Base-by-base conservation (phyloP, 2,113 vertebrate species). In the Eudyptes chrysolophus region DNA sequence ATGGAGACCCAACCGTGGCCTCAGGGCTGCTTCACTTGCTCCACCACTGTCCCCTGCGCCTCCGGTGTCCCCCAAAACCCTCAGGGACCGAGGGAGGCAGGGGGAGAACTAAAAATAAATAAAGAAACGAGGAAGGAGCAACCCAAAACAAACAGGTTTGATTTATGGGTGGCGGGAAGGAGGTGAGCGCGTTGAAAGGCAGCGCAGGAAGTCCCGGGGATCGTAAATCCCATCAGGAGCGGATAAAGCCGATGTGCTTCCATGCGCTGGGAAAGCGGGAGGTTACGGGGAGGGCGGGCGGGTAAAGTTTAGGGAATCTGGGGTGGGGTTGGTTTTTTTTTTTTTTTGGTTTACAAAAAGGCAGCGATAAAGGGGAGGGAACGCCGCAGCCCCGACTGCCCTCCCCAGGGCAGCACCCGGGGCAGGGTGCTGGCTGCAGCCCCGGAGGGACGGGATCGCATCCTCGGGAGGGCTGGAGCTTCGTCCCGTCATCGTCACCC, bases 161-260 rank as follows among this genome's bases (percentile, higher is more conserved):
- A 93, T 96, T 97, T 66, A 69, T 86, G 1, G 61, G 75, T 38
- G 86, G 36, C 6, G 34, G 87, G 84, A 86, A 84, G 88, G 92
- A 88, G 83, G 60, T 3, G 48, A 86, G 75, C 13, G 57, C 17
- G 44, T 74, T 81, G 94, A 85, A 81, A 95, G 92, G 82, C 93
- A 75, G 95, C 13, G 38, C 96, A 44, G 97, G 93, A 90, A 95
- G 17, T 72, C 81, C 38, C 27, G 2, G 69, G 86, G 84, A 78
- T 70, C 18, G 10, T 95, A 95, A 97, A 97, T 96, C 94, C 94
- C 83, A 0, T 1, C 1, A 75, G 89, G 78, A 94, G 25, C 2
- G 38, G 89, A 44, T 9, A 46, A 90, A 94, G n/a, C 71, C 29
- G 3, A 71, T 2, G 80, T 0, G 40, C 40, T 92, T 69, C 92